Evolutionary conservation across 1,140 invertebrate species (phyloP).

Genomic region (Eulimnadia texana): DNA sequence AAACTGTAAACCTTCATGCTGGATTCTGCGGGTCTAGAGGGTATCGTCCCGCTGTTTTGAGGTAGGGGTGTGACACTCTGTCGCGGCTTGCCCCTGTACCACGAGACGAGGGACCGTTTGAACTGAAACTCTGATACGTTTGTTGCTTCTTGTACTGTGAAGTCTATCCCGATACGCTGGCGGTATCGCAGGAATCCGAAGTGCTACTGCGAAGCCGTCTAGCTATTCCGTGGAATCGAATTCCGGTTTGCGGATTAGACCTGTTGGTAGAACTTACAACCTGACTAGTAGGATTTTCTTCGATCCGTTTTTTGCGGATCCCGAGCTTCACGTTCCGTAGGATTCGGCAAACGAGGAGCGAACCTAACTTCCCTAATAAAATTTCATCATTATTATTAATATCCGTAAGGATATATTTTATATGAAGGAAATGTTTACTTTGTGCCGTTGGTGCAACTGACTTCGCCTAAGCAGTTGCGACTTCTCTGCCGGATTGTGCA

Average conservation of each 20-base stretch:
- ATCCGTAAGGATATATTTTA: no score
- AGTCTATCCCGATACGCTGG: no score
- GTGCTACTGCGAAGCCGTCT: no score
- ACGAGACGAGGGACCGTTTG: no score
- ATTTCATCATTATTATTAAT: no score
- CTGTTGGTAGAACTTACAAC: no score
- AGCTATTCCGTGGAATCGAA: no score
- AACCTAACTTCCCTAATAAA: not conserved
- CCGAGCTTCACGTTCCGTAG: not conserved
- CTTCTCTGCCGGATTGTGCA: constrained; percentile 35
- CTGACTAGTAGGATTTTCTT: constrained; percentile 10
- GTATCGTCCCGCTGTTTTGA: not conserved
- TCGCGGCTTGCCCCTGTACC: no score
- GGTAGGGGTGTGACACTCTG: constrained; percentile 11
- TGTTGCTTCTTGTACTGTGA: no score
- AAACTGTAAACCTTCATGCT: not conserved
- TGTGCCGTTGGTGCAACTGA: not conserved
- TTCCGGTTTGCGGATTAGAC: no score
- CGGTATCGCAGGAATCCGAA: no score
- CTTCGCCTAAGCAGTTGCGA: constrained; percentile 28
- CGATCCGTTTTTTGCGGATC: not conserved
- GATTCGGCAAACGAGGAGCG: not conserved
- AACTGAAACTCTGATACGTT: no score
- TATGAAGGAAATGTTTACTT: not conserved
- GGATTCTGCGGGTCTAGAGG: not conserved